Percentiles rank a stretch among this genome's conserved stretches.
phyloP scores from a whole-genome alignment of 2,797 vertebrate genomes.

The Lateolabrax maculatus region DNA sequence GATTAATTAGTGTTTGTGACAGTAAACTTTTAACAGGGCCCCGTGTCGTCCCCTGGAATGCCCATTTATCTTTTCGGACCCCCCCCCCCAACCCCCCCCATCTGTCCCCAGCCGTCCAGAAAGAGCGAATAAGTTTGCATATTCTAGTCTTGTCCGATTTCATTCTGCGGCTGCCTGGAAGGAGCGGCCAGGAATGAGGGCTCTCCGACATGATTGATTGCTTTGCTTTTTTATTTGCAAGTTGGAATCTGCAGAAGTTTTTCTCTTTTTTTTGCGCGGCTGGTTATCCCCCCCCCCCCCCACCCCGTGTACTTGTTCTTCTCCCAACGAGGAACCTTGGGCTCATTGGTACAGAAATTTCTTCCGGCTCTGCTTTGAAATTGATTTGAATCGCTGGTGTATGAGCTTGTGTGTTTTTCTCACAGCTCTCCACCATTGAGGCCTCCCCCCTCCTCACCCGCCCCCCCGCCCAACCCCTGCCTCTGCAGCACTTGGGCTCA shows the following conservation, averaged over 20 bases:
- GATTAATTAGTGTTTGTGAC: slow-evolving; percentile 93
- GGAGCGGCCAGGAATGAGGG: slow-evolving; percentile 84
- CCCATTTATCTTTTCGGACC: slow-evolving; percentile 78
- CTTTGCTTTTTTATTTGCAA: slow-evolving; percentile 92
- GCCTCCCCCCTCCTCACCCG: slow-evolving; percentile 15
- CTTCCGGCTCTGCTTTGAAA: slow-evolving; percentile 87
- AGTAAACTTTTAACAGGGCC: slow-evolving; percentile 85
- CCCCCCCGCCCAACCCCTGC: not conserved
- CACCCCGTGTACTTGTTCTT: slow-evolving; percentile 73
- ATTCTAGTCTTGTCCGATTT: slow-evolving; percentile 92
- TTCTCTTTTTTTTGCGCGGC: slow-evolving; percentile 49
- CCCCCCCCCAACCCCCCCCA: slow-evolving; percentile 45
- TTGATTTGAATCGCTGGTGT: slow-evolving; percentile 90
- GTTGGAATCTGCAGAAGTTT: slow-evolving; percentile 86
- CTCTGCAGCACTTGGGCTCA: slow-evolving; percentile 7
- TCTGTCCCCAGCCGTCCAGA: slow-evolving; percentile 62
- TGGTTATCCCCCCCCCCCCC: slow-evolving; percentile 29
- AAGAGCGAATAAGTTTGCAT: slow-evolving; percentile 85
- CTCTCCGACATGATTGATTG: slow-evolving; percentile 92
- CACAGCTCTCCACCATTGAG: slow-evolving; percentile 77
- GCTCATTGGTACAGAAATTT: slow-evolving; percentile 88
- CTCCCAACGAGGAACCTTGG: slow-evolving; percentile 72
- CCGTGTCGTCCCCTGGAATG: slow-evolving; percentile 79
- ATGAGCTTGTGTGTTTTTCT: slow-evolving; percentile 94
- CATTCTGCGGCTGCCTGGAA: slow-evolving; percentile 88